Conservation (phyloP, 35 echinoderm and acorn worm genomes). For the Diadema setosum region DNA sequence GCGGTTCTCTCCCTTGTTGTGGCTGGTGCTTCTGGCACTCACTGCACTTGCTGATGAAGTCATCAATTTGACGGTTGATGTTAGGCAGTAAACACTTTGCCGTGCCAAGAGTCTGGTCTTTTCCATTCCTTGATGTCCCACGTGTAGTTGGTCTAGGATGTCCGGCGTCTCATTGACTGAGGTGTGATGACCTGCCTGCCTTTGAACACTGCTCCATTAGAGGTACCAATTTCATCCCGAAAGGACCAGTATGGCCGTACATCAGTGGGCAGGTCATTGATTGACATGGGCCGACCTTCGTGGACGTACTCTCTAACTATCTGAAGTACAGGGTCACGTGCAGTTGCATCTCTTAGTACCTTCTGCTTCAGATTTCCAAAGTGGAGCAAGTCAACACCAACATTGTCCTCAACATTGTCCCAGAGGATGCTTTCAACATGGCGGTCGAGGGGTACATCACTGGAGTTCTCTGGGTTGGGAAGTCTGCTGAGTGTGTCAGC, state of each 20-base stretch:
- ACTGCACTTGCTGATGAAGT: slow-evolving; percentile 20
- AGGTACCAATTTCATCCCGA: background rate
- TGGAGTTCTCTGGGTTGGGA: slow-evolving; percentile 14
- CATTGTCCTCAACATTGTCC: background rate
- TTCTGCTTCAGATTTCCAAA: slow-evolving; percentile 22
- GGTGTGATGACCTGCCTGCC: slow-evolving; percentile 64
- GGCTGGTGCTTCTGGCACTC: background rate
- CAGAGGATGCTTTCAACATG: slow-evolving; percentile 17
- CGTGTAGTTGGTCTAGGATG: slow-evolving; percentile 59
- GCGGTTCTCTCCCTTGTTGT: background rate
- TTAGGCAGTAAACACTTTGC: slow-evolving; percentile 66
- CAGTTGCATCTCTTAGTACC: slow-evolving; percentile 22
- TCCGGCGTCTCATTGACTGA: slow-evolving; percentile 26
- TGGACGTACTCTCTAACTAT: background rate
- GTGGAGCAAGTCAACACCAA: slow-evolving; percentile 18
- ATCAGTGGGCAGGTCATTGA: background rate
- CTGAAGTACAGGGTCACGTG: background rate
- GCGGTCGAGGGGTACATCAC: slow-evolving; percentile 10
- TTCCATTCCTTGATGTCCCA: slow-evolving; percentile 55
- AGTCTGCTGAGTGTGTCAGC: slow-evolving; percentile 52
- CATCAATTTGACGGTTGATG: slow-evolving; percentile 65
- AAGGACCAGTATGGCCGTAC: background rate
- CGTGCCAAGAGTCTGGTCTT: slow-evolving; percentile 49
- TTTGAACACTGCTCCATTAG: background rate
- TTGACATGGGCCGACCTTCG: slow-evolving; percentile 23